These are phyloP conservation scores for Scaptomyza pallida DNA, from an alignment of 1,140 invertebrate genomes.

Conservation along the genomic window DNA sequence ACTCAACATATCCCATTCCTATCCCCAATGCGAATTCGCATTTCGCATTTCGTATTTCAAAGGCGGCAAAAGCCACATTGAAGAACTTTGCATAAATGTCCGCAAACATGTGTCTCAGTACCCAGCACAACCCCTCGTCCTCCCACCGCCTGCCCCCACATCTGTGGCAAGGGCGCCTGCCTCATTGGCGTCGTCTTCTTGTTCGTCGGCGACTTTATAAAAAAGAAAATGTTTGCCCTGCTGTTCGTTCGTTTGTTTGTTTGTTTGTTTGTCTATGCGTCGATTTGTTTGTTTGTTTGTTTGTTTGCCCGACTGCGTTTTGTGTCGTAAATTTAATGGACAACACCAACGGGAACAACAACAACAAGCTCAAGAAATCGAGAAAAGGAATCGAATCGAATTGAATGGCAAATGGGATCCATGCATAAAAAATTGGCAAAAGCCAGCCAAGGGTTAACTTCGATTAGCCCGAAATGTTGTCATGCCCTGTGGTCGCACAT, in stretches of 20 bases:
- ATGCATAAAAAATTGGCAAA: conserved; percentile 81
- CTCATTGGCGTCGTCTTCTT: conserved; percentile 30
- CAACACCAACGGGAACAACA: conserved; percentile 47
- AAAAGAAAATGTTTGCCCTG: conserved; percentile 81
- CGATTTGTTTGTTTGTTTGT: conserved; percentile 57
- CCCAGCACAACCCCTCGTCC: conserved; percentile 17
- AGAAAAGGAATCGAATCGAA: conserved; percentile 74
- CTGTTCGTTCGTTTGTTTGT: conserved; percentile 64
- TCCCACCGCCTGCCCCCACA: no score
- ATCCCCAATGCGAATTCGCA: conserved; percentile 18
- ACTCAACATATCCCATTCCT: conserved; percentile 26
- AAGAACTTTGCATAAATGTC: conserved; percentile 77
- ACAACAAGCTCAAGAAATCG: conserved; percentile 51
- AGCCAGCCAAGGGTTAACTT: conserved; percentile 79
- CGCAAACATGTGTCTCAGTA: conserved; percentile 72
- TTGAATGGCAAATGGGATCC: conserved; percentile 78
- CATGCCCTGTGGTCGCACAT: conserved; percentile 80
- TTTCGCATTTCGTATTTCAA: conserved; percentile 31
- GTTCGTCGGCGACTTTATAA: conserved; percentile 72
- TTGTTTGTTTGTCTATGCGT: conserved; percentile 64
- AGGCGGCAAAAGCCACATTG: conserved; percentile 27
- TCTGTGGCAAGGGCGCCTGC: not conserved
- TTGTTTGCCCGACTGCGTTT: conserved; percentile 75
- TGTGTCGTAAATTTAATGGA: conserved; percentile 81
- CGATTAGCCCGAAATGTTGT: conserved; percentile 81